These are phyloP conservation scores for Perizoma affinitatum DNA, from an alignment of 2,888 invertebrate genomes.

Conservation along the genomic window DNA sequence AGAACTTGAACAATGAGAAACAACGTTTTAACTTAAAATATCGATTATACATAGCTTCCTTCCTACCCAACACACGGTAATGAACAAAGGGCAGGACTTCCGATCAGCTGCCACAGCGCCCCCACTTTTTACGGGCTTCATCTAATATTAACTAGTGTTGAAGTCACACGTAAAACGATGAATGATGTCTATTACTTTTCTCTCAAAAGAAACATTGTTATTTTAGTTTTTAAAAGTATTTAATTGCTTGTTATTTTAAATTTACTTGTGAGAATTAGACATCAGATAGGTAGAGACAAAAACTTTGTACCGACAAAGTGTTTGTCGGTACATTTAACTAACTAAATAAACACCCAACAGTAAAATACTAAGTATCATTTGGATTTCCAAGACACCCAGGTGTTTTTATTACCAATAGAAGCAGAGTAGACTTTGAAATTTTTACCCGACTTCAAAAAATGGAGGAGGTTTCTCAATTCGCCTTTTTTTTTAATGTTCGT, in stretches of 20 bases:
- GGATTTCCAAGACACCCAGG: no score
- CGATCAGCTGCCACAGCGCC: slow-evolving; percentile 82
- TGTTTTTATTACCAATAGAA: no score
- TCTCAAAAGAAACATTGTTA: slow-evolving; percentile 26
- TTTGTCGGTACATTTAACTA: no score
- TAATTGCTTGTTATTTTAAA: slow-evolving; percentile 29
- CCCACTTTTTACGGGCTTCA: slow-evolving; percentile 76
- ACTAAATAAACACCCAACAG: no score
- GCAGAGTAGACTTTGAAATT: no score
- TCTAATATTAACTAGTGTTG: slow-evolving; percentile 70
- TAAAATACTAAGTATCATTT: no score
- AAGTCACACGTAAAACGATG: slow-evolving; percentile 49
- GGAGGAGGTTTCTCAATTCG: no score
- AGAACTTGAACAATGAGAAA: slow-evolving; percentile 29
- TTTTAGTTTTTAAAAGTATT: slow-evolving; percentile 26
- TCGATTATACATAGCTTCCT: slow-evolving; percentile 61
- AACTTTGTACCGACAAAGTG: no score
- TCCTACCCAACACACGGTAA: slow-evolving; percentile 65
- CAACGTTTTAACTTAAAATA: slow-evolving; percentile 25
- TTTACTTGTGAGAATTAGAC: slow-evolving; percentile 2
- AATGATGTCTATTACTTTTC: slow-evolving; percentile 31
- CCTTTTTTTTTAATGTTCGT: no score
- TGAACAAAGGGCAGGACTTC: slow-evolving; percentile 82
- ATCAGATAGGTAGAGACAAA: no score
- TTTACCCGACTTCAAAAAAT: no score